Evolutionary conservation across 2,888 invertebrate species (phyloP), one percentile per base, ranked within the genome.

Genomic region (Boloria euphrosyne): DNA sequence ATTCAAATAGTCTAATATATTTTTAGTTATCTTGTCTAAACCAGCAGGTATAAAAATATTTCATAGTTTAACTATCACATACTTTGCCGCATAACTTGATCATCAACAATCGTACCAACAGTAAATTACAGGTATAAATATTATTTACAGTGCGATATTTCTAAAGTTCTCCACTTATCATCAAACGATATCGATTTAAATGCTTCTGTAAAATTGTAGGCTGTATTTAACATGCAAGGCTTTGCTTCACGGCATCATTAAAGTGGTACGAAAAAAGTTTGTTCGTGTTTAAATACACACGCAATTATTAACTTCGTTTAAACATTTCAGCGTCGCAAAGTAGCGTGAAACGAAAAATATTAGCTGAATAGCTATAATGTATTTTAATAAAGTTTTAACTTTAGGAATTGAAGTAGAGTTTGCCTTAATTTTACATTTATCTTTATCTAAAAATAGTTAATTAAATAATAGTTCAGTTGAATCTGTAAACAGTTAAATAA

Each of bases 191-290:
- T 73, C 71, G 70, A 71, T 71, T 68, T 66, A 62, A 66, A 66
- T 62, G 70, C 68, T 71, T 47, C 68, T 65, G 66, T 70, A 63
- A 66, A 73, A 70, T 71, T 67, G 70, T 71, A 70, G 68, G 66
- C 67, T 62, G 64, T 66, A 60, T 68, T 47, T 49, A 65, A 67
- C 72, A 73, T 73, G 72, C 71, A 68, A 73, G 60, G 65, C 61
- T 68, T 68, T 65, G 66, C 66, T 67, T 62, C 66, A 66, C 65
- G 67, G 65, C 66, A 68, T 65, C 65, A 67, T 67, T 68, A 68
- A 71, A 66, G 59, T 65, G 54, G 52, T 70, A 71, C 59, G 59
- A 67, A 67, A 70, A 70, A 70, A 66, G 52, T 64, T 70, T 52
- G 61, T 63, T 71, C 70, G 67, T 68, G 64, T 63, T 66, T 70